Percentiles rank a stretch among this genome's conserved stretches.
Conservation (phyloP, 2,797 vertebrate species). For the Chiroxiphia lanceolata region DNA sequence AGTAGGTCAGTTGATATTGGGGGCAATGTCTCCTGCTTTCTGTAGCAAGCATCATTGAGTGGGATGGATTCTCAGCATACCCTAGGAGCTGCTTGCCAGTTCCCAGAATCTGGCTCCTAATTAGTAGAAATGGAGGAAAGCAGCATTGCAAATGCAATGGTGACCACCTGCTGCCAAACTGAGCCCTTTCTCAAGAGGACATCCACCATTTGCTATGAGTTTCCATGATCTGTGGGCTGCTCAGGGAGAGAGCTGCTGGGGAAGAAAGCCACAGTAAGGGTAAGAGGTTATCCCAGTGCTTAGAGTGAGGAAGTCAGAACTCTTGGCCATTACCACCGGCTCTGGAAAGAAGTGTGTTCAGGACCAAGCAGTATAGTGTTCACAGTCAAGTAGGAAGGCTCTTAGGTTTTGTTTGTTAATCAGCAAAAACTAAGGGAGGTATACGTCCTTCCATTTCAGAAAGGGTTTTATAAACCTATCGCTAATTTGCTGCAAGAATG, state of each 20-base stretch:
- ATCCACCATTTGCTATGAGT: background rate
- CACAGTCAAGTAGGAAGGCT: background rate
- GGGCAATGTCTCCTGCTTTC: background rate
- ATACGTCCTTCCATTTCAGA: background rate
- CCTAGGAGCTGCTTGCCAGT: background rate
- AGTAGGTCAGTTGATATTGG: background rate
- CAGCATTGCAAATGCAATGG: background rate
- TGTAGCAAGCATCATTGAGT: background rate
- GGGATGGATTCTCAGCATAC: background rate
- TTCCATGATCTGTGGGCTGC: background rate
- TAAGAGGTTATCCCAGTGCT: background rate
- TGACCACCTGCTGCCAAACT: background rate
- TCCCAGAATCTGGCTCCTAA: background rate
- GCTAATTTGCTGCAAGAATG: background rate
- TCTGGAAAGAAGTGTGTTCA: background rate
- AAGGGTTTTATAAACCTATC: background rate
- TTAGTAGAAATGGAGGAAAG: background rate
- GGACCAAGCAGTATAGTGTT: background rate
- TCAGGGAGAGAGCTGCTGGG: background rate
- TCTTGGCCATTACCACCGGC: background rate
- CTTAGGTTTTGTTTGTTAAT: background rate
- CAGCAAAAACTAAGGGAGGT: background rate
- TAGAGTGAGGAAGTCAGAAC: background rate
- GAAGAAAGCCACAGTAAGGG: background rate
- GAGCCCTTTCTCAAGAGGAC: background rate